Base-by-base conservation (phyloP, 2,113 vertebrate species). In the Lophius piscatorius region DNA sequence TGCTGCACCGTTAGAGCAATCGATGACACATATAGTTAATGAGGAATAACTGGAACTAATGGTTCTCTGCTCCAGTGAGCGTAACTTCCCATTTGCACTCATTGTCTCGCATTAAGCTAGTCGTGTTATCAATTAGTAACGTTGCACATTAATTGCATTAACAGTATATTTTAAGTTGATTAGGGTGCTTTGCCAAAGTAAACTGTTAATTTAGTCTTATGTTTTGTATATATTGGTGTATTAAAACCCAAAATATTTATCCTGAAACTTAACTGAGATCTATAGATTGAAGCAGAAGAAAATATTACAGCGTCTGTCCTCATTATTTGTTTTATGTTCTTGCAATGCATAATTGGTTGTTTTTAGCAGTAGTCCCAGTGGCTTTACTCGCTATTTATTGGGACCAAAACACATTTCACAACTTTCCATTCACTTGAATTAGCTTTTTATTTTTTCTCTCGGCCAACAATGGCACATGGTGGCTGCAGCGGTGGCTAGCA, bases 1-100 rank as follows among this genome's bases (percentile, higher is more conserved):
- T 85, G 62, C 70, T 24, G 77, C 81, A 73, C 71, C 44, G 17
- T 38, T 72, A 63, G 70, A 70, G 59, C 39, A 81, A 85, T 89
- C 82, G 81, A 84, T 84, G 78, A 69, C 63, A 85, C 58, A 72
- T 59, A 68, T 29, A 68, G 73, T 72, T 85, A 86, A 81, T 68
- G 82, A 89, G 77, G 82, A 82, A 70, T 76, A 80, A 83, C 76
- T 63, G 55, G 50, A 63, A 74, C 61, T 74, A 74, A 87, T 74
- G 77, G 48, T 22, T 17, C 28, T 23, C 47, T 66, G 81, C 79
- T 69, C 16, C 70, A 45, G 47, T 58, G 24, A 70, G 35, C 62
- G 57, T 41, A 70, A 69, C 60, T 67, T 82, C 75, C 58, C 72
- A 67, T 76, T 81, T 71, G 29, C 17, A 20, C 61, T 61, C 20